Base-by-base conservation (phyloP, 2,888 invertebrate genomes). In the Sipha maydis region DNA sequence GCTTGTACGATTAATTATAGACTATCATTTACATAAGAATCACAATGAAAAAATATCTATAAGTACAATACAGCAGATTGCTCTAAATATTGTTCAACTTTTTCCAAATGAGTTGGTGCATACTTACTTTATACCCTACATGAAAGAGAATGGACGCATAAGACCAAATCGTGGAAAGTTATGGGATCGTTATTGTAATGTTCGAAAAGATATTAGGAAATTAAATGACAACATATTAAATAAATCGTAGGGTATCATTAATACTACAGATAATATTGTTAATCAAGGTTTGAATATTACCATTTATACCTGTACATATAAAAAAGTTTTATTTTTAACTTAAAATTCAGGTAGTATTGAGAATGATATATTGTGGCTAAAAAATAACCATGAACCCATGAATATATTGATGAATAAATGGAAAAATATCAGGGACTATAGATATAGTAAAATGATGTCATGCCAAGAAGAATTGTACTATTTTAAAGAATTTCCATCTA, bases 101-200 rank as follows among this genome's bases (percentile, higher is more conserved):
- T 34, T 34, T 34, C 34, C 34, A 34, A 34, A 73, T 73, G 34
- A 73, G 34, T 73, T 34, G 3, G 73, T 28, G 8, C 3, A 1
- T 73, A 73, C 73, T 21, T 73, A 73, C 38, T 73, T 73, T 21
- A 25, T 73, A 73, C 38, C 73, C 34, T 34, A 73, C 73, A 73
- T 34, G 38, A 25, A 73, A 73, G 25, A 73, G 38, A 73, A 73
- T 73, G 73, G 73, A 73, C 21, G 7, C 21, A 34, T 73, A 7
- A 73, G 73, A 73, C 34, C 34, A 73, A 73, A 73, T 34, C 8
- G 34, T 34, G 34, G 34, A 34, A 34, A 34, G 34, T 34, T 34
- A 34, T 34, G 34, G 34, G 34, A 34, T 34, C 34, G 34, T 14
- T 73, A 73, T 0, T 73, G 17, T 25, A 73, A 73, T 73, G 14